phyloP scores from a whole-genome alignment of 1,140 invertebrate species.

The Scylla paramamosain region DNA sequence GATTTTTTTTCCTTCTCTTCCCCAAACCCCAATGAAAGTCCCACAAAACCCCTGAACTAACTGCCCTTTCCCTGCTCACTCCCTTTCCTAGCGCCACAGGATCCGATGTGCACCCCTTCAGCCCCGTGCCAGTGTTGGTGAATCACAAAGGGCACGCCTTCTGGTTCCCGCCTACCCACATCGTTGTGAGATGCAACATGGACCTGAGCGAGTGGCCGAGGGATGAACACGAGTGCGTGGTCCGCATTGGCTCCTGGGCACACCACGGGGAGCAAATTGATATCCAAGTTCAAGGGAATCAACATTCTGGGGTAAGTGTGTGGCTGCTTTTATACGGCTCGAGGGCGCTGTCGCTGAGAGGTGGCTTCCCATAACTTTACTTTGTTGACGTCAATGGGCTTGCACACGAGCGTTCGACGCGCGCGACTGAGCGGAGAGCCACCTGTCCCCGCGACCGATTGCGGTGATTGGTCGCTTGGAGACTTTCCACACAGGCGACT shows the following conservation, averaged over 20 bases:
- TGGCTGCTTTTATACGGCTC: too few relatives aligned
- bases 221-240: slow-evolving; percentile 59
- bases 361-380: too few relatives aligned
- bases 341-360: too few relatives aligned
- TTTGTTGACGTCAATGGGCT: too few relatives aligned
- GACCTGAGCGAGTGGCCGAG: slow-evolving; percentile 60
- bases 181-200: slow-evolving; percentile 54
- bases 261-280: slow-evolving; percentile 69
- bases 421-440: too few relatives aligned
- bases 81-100: slow-evolving; percentile 29
- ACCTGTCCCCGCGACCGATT: too few relatives aligned
- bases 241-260: slow-evolving; percentile 66
- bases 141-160: slow-evolving; percentile 29
- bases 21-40: too few relatives aligned
- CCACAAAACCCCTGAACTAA: neutral
- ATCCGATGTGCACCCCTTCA: slow-evolving; percentile 52
- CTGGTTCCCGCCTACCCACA: slow-evolving; percentile 68
- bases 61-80: too few relatives aligned
- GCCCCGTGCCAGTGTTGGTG: slow-evolving; percentile 49
- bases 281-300: slow-evolving; percentile 27
- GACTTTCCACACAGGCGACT: too few relatives aligned
- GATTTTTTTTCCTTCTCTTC: too few relatives aligned
- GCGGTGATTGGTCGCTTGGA: too few relatives aligned
- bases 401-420: too few relatives aligned
- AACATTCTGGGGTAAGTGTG: slow-evolving; percentile 28